Evolutionary conservation across 2,113 vertebrate genomes (phyloP).

Genomic region (Edolisoma coerulescens): DNA sequence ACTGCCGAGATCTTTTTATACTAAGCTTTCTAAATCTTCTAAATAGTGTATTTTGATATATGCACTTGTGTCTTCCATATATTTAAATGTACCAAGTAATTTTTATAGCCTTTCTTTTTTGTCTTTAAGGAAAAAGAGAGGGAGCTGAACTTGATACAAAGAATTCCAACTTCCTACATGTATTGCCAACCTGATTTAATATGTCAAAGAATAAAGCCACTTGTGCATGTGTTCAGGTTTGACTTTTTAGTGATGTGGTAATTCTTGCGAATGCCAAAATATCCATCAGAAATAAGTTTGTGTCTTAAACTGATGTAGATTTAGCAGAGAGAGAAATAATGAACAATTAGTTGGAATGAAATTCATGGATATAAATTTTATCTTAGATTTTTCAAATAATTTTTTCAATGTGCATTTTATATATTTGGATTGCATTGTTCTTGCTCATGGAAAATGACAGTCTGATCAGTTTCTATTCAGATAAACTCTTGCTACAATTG

Average conservation of each 20-base stretch:
- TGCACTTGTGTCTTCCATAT: background rate
- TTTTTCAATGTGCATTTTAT: background rate
- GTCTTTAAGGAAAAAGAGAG: background rate
- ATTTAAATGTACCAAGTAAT: background rate
- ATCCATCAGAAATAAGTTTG: background rate
- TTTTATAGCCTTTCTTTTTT: background rate
- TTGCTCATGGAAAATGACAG: background rate
- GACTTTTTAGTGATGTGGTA: background rate
- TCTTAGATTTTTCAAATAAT: background rate
- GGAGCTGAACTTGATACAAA: background rate
- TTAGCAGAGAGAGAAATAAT: rapidly evolving
- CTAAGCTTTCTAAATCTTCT: background rate
- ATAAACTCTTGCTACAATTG: background rate
- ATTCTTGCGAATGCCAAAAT: background rate
- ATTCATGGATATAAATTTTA: background rate
- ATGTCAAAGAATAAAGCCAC: background rate
- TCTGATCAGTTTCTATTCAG: background rate
- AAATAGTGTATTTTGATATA: background rate
- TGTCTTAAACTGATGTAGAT: background rate
- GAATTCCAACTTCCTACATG: background rate
- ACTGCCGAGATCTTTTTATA: background rate
- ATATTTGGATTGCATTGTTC: background rate
- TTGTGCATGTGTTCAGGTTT: background rate
- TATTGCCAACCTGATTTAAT: background rate
- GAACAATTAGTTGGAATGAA: background rate